Evolutionary conservation across 2,113 vertebrate species (phyloP).

Genomic region (Promerops cafer): DNA sequence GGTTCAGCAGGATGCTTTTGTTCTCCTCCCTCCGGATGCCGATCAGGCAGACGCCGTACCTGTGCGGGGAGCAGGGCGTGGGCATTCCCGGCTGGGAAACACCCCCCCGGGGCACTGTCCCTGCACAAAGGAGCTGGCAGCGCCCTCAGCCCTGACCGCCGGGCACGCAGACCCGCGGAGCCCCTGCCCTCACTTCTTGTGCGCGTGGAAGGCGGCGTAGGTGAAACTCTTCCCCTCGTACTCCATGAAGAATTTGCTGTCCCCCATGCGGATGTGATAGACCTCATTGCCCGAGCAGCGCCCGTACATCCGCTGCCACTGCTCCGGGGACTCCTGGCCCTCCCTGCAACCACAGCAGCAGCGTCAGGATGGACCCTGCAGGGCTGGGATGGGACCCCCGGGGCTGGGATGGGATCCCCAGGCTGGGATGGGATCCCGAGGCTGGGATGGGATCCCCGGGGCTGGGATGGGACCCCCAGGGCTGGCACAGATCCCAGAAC

Average conservation of each 20-base stretch:
- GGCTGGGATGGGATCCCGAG: neutral
- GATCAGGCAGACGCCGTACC: constrained; percentile 93
- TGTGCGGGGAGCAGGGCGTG: neutral
- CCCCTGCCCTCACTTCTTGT: constrained; percentile 85
- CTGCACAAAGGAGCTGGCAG: fast-evolving
- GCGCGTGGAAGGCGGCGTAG: constrained; percentile 92
- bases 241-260: constrained; percentile 98
- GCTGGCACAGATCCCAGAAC: neutral
- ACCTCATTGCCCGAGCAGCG: constrained; percentile 96
- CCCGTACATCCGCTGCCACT: constrained; percentile 94
- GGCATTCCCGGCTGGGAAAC: neutral
- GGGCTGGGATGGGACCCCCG: neutral
- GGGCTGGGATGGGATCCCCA: neutral
- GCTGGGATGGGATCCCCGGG: too few species aligned
- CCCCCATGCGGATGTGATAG: constrained; percentile 90
- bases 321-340: constrained; percentile 91
- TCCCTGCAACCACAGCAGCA: constrained; percentile 73
- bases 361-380: fast-evolving
- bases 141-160: neutral
- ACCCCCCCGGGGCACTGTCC: fast-evolving
- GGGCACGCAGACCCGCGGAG: fast-evolving
- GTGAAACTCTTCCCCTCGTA: constrained; percentile 97
- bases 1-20: constrained; percentile 93
- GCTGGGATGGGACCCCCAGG: fast-evolving
- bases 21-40: constrained; percentile 89